A percentile compares a stretch with the other conserved stretches of the same genome.
Conservation (phyloP, 2,113 vertebrate species). For the Salvelinus namaycush region DNA sequence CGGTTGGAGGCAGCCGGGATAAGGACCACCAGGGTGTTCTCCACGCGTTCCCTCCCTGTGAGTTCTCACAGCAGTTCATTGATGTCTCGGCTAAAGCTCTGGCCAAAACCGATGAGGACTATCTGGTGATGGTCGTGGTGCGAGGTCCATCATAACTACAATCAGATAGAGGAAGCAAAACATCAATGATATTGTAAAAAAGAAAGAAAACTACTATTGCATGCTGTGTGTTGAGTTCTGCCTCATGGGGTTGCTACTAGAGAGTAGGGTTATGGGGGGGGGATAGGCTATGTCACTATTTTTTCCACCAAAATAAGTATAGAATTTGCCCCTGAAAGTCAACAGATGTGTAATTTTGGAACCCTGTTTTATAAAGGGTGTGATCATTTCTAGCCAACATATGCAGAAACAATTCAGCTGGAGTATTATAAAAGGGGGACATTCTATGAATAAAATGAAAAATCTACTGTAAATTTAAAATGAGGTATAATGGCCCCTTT, state of each 20-base stretch:
- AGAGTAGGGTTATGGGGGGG: conserved; percentile 75
- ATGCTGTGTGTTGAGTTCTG: conserved; percentile 82
- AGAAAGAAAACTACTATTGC: conserved; percentile 73
- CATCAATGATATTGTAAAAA: conserved; percentile 39
- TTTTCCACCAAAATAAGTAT: conserved; percentile 58
- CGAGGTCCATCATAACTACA: conserved; percentile 92
- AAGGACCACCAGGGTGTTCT: conserved; percentile 98
- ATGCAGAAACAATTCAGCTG: background rate
- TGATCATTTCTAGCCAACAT: conserved; percentile 16
- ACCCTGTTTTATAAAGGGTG: conserved; percentile 30
- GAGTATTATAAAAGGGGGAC: conserved; percentile 1
- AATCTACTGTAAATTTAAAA: background rate
- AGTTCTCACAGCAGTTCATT: conserved; percentile 99
- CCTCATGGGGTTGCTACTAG: conserved; percentile 83
- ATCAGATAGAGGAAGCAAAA: conserved; percentile 40
- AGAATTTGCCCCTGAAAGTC: conserved; percentile 34
- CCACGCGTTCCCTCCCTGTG: conserved; percentile 97
- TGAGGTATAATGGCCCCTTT: conserved; percentile 14
- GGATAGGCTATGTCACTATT: conserved; percentile 68
- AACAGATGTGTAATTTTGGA: conserved; percentile 45
- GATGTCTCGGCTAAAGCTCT: conserved; percentile 96
- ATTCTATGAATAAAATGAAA: background rate
- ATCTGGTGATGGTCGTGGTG: conserved; percentile 99
- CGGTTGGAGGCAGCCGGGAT: conserved; percentile 96
- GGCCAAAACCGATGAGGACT: conserved; percentile 99